Conservation (phyloP, 1,140 invertebrate species). For the Ruditapes philippinarum region DNA sequence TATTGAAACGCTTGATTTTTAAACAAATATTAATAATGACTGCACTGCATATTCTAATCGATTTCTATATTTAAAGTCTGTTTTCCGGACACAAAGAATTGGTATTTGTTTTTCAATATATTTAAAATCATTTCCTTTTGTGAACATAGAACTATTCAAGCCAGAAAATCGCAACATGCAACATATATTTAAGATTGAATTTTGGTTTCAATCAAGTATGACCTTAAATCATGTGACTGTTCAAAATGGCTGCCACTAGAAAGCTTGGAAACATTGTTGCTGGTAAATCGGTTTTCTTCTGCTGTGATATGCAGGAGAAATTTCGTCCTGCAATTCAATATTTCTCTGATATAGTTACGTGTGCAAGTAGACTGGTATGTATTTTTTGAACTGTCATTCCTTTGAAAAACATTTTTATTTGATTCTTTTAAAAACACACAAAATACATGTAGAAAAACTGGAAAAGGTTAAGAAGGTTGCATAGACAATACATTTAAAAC, state of each 20-base stretch:
- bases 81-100: no score
- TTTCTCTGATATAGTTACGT: conserved; percentile 92
- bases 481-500: no score
- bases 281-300: conserved; percentile 90
- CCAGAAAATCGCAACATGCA: no score
- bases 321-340: conserved; percentile 91
- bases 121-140: no score
- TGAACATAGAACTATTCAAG: no score
- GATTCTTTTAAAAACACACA: neutral
- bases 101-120: neutral
- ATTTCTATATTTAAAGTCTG: no score
- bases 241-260: conserved; percentile 73
- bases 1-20: conserved; percentile 2
- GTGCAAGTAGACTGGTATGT: conserved; percentile 91
- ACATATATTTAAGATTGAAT: neutral
- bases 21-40: no score
- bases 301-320: conserved; percentile 95
- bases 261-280: conserved; percentile 84
- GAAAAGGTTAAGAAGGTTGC: no score
- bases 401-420: neutral
- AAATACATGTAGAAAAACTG: no score
- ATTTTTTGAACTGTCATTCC: neutral
- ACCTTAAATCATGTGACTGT: conserved; percentile 66
- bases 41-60: no score
- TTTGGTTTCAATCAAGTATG: neutral